phyloP scores from a whole-genome alignment of 2,888 invertebrate species.

The Blastobasis lacticolella region DNA sequence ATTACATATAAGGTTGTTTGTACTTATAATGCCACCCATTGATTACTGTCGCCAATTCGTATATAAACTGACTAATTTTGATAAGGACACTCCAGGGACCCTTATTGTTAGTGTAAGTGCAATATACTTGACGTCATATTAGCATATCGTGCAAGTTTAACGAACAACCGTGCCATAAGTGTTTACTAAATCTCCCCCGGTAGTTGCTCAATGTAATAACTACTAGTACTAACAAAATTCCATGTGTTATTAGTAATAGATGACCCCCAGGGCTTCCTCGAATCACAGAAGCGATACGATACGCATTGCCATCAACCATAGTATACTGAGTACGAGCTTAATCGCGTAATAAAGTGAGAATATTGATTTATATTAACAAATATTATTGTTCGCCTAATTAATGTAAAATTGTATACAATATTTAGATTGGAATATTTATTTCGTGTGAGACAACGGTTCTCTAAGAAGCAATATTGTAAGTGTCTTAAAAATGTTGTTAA shows the following conservation, averaged over 20 bases:
- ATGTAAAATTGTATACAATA: no score
- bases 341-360: slow-evolving; percentile 19
- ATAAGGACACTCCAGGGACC: slow-evolving; percentile 22
- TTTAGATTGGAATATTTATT: no score
- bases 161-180: slow-evolving; percentile 68
- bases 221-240: slow-evolving; percentile 27
- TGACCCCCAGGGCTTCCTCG: slow-evolving; percentile 55
- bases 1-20: no score
- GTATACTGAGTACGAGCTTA: no score
- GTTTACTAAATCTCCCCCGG: slow-evolving; percentile 36
- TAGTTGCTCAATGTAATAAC: slow-evolving; percentile 43
- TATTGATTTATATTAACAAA: slow-evolving; percentile 6
- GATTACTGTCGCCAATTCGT: no score
- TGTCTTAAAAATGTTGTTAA: slow-evolving; percentile 3
- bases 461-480: no score
- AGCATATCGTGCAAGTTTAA: slow-evolving; percentile 36
- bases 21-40: no score
- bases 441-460: no score
- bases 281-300: slow-evolving; percentile 33
- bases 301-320: no score
- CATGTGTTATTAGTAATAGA: slow-evolving; percentile 38
- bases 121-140: slow-evolving; percentile 23
- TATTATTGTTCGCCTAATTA: no score
- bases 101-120: slow-evolving; percentile 31
- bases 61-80: no score